A percentile compares a stretch with the other conserved stretches of the same genome.
Evolutionary conservation across 2,113 vertebrate species (phyloP).

Genomic region (Gallinago jamesoni): DNA sequence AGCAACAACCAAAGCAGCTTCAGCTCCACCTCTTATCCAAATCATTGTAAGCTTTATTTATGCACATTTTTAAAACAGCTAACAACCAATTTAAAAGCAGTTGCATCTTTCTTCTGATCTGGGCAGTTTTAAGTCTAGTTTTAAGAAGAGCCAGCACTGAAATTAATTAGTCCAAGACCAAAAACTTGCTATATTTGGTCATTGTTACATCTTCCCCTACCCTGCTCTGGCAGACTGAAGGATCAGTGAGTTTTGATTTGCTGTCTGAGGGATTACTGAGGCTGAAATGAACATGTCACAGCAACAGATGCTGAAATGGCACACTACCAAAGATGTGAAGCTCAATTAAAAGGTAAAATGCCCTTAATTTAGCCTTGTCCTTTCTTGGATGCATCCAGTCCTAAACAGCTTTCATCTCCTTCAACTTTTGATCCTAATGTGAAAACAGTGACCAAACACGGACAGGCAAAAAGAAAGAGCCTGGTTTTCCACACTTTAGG

Average conservation of each 20-base stretch:
- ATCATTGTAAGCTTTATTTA: neutral
- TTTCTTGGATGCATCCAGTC: neutral
- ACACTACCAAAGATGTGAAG: neutral
- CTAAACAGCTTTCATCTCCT: neutral
- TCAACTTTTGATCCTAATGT: neutral
- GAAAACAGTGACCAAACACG: neutral
- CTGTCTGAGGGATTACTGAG: neutral
- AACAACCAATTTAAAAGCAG: neutral
- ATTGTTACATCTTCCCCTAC: neutral
- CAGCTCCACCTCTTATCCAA: neutral
- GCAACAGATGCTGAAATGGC: neutral
- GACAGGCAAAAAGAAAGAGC: neutral
- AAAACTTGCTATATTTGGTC: neutral
- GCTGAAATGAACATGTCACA: neutral
- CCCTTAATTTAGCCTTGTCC: neutral
- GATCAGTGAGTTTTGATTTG: neutral
- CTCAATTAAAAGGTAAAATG: slow-evolving; percentile 14
- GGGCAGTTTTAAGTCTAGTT: neutral
- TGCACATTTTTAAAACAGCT: neutral
- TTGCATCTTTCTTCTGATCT: neutral
- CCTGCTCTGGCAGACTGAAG: neutral
- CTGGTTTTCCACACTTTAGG: neutral
- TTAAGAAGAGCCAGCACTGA: neutral
- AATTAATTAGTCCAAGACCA: neutral
- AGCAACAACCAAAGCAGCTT: neutral